Evolutionary conservation across 2,113 vertebrate genomes (phyloP).

Genomic region (Microcebus murinus): DNA sequence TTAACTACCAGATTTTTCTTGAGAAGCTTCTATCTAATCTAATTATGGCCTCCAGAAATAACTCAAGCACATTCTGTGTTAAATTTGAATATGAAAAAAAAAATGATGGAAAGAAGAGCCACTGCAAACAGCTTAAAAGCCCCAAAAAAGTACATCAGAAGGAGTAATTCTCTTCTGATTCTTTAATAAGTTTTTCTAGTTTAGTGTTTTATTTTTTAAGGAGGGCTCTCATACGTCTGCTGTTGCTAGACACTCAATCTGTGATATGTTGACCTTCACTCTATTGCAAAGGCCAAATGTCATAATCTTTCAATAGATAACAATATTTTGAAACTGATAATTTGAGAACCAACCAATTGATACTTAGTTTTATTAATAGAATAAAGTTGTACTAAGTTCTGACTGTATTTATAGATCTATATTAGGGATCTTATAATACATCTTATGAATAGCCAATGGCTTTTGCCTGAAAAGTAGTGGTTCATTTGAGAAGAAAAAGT

Average conservation of each 20-base stretch:
- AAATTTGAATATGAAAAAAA: constrained; percentile 21
- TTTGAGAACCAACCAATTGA: neutral
- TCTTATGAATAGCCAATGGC: neutral
- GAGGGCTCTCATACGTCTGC: neutral
- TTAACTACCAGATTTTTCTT: neutral
- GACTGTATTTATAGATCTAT: neutral
- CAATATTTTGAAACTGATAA: neutral
- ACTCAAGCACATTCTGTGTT: neutral
- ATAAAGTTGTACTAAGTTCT: neutral
- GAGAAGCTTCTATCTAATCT: neutral
- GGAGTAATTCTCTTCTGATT: neutral
- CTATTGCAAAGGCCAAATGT: neutral
- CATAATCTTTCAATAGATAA: neutral
- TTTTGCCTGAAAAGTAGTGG: neutral
- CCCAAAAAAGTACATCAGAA: neutral
- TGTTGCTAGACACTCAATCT: neutral
- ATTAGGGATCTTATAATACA: neutral
- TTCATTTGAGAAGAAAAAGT: neutral
- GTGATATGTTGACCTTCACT: neutral
- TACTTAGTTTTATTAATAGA: neutral
- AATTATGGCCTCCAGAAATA: neutral
- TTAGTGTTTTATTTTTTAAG: neutral
- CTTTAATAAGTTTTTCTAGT: neutral
- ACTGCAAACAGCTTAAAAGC: neutral
- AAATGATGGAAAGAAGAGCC: neutral